Base-by-base conservation (phyloP, 2,888 invertebrate genomes). In the Ectobius pallidus region DNA sequence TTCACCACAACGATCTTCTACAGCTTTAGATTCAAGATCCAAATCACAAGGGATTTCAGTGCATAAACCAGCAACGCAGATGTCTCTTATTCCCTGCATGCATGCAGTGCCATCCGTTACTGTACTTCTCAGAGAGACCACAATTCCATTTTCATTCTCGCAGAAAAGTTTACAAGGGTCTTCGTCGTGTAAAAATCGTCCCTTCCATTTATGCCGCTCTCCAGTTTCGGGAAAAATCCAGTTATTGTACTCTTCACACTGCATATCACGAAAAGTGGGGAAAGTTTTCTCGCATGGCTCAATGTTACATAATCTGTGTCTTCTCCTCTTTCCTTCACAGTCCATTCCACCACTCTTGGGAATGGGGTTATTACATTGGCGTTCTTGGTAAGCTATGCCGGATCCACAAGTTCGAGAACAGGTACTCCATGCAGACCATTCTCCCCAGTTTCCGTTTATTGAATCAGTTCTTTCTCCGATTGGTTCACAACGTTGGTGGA, bases 1-100 rank as follows among this genome's bases (percentile, higher is more conserved):
- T 25, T 89, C 85, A 1, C 89, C 90, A 80, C 90, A 90, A 72
- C 82, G 80, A 79, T 90, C 90, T 78, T 87, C 87, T 46, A 84
- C 82, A 0, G 87, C 86, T 74, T 81, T 81, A 3, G 87, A 87
- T 77, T 86, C 85, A 73, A 87, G 83, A 73, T 83, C 81, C 81
- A 86, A 84, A 79, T 87, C 87, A 81, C 88, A 87, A 1, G 87
- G 85, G 62, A 87, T 84, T 77, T 83, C 83, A n/a, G n/a, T n/a
- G 78, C 87, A 87, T 71, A 83, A 78, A 32, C 87, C 87, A 77
- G 83, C 84, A 76, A 87, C 84, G 79, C 87, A 88, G 81, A 88
- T 84, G 78, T 87, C 85, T 22, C 85, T 80, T 6, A 83, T 82
- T 16, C 85, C 85, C 2, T 83, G 82, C 44, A 82, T 81, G 78